Evolutionary conservation across 2,888 invertebrate genomes (phyloP), one percentile per base, ranked within the genome.

Genomic region (Mimachlamys varia): DNA sequence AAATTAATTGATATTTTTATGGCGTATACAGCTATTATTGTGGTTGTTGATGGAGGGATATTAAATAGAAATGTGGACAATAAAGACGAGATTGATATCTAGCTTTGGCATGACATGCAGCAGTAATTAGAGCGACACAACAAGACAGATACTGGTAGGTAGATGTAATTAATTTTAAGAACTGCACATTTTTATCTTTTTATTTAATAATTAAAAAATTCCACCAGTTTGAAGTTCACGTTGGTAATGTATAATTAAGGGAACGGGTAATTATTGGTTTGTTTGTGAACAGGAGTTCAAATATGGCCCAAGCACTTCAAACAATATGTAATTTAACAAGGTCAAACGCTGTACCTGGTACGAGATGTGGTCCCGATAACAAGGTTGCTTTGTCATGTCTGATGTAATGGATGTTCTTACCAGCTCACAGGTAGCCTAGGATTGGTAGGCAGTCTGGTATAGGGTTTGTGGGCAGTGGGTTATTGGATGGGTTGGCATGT

Each of bases 1-100:
- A 33, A 76, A 76, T 76, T 76, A 76, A 76, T 76, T 76, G 76
- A 76, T 76, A 76, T 76, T 33, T 76, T 76, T 76, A 76, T 76
- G 12, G 76, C 76, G 27, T 76, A 76, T 76, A 76, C 33, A 76
- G 22, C 33, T 76, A 76, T 76, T 76, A 76, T 76, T 76, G 76
- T 12, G 12, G 76, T 33, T 76, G 76, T 76, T 76, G 27, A 12
- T 33, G 33, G 33, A 33, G 27, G 12, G 76, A 33, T 76, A 27
- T 33, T 76, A n/a, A 62, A 62, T 22, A 76, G 76, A 76, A 76
- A 76, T 7, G 7, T 22, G 22, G 27, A 33, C 76, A 76, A 33
- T 76, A 76, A 76, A 76, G 22, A 76, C 33, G 27, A 76, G 76
- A 76, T 76, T 27, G 76, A 33, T 76, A 76, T 76, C 76, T 76